Evolutionary conservation across 37 sponge, comb jelly and placozoan species (phyloP).

Genomic region (Chondrosia reniformis): DNA sequence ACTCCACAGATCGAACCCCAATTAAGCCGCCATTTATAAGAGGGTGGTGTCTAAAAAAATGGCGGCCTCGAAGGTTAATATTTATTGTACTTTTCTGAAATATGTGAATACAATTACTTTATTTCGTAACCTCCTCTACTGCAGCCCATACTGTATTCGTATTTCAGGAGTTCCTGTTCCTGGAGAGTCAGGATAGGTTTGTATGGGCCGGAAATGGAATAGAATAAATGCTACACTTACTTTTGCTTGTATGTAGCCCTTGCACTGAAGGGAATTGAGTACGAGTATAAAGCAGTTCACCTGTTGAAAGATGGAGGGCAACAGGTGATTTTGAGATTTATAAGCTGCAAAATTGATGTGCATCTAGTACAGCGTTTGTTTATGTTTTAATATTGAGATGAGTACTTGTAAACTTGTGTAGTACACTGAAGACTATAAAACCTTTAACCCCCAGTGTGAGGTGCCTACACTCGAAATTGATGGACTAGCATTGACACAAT

Average conservation of each 20-base stretch:
- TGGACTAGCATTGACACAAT: conserved; percentile 79
- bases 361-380: neutral
- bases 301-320: conserved; percentile 96
- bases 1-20: too few relatives aligned
- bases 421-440: conserved; percentile 45
- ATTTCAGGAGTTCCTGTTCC: conserved; percentile 96
- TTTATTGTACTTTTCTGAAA: too few relatives aligned
- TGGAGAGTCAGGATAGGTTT: conserved; percentile 97
- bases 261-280: conserved; percentile 88
- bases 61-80: too few relatives aligned
- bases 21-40: too few relatives aligned
- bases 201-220: conserved; percentile 7
- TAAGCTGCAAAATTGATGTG: neutral
- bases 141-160: conserved; percentile 93
- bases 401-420: neutral
- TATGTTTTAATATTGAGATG: neutral
- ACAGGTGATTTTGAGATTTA: conserved; percentile 50
- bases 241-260: conserved; percentile 56
- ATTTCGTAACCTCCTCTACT: too few relatives aligned
- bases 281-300: conserved; percentile 85
- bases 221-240: neutral
- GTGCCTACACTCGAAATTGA: conserved; percentile 91
- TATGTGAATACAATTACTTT: too few relatives aligned
- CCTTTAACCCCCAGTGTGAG: conserved; percentile 72
- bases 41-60: too few relatives aligned